These are phyloP conservation scores for Xestia sexstrigata DNA, from an alignment of 2,888 invertebrate species.

Conservation along the genomic window DNA sequence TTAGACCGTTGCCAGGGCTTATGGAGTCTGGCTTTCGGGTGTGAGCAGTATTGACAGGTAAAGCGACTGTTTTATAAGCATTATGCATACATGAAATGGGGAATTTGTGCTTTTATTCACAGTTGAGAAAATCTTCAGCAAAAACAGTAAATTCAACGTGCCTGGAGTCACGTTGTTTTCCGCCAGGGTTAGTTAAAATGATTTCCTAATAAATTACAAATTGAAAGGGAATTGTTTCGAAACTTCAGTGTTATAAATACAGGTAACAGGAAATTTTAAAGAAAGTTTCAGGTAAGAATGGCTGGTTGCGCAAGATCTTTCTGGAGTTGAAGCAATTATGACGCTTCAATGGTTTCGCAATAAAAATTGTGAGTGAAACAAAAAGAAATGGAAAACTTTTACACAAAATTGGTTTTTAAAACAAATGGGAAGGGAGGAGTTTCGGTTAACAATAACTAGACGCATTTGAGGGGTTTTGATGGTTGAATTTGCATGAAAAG, in stretches of 20 bases:
- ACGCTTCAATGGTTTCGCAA: not conserved
- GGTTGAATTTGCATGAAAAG: not conserved
- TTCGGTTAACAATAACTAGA: not conserved
- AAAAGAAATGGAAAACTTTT: not conserved
- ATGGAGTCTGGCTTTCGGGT: not conserved
- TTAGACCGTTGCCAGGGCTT: not conserved
- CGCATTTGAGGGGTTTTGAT: not conserved
- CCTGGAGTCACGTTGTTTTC: not conserved
- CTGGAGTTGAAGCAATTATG: not conserved
- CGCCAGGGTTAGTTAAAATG: not conserved
- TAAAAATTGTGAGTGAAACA: not conserved
- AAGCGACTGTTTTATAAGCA: not conserved
- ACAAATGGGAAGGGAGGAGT: no score
- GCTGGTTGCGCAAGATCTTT: not conserved
- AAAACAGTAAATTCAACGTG: constrained; percentile 10
- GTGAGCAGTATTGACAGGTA: not conserved
- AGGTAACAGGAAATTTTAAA: not conserved
- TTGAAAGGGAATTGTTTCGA: constrained; percentile 1
- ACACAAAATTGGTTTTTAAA: no score
- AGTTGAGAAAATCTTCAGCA: not conserved
- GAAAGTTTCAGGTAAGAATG: not conserved
- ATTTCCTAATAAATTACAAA: not conserved
- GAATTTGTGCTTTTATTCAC: not conserved
- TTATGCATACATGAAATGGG: not conserved
- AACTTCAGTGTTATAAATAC: not conserved